Conservation (phyloP, 1,140 invertebrate species). For the Myzus persicae region DNA sequence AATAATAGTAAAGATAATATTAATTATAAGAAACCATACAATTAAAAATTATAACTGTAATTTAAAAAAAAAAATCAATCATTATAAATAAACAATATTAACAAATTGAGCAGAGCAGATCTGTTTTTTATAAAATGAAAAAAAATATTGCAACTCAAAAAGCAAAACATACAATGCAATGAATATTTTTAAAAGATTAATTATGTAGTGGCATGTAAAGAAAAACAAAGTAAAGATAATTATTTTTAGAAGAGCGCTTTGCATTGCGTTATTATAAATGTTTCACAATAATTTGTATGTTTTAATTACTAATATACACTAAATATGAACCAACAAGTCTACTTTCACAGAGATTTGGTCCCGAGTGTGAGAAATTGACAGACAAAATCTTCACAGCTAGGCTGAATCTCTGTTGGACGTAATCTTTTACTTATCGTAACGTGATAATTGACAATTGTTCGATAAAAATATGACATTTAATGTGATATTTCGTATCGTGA, state of each 20-base stretch:
- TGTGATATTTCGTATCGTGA: not conserved
- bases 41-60: not conserved
- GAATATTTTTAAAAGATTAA: not conserved
- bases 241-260: not conserved
- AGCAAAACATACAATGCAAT: not conserved
- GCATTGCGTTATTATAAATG: not conserved
- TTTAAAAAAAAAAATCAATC: not conserved
- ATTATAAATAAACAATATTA: constrained; percentile 32
- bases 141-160: not conserved
- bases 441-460: constrained; percentile 11
- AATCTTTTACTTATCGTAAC: not conserved
- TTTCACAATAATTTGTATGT: not conserved
- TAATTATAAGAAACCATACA: constrained; percentile 28
- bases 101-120: constrained; percentile 53
- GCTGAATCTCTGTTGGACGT: not conserved
- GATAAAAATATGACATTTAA: not conserved
- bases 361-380: not conserved
- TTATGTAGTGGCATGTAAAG: not conserved
- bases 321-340: constrained; percentile 9
- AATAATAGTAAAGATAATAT: constrained; percentile 17
- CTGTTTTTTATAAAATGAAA: not conserved
- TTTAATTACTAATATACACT: not conserved
- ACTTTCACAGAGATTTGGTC: not conserved
- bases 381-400: not conserved
- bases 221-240: not conserved